Base-by-base conservation (phyloP, 2,113 vertebrate genomes). In the Notiomystis cincta region DNA sequence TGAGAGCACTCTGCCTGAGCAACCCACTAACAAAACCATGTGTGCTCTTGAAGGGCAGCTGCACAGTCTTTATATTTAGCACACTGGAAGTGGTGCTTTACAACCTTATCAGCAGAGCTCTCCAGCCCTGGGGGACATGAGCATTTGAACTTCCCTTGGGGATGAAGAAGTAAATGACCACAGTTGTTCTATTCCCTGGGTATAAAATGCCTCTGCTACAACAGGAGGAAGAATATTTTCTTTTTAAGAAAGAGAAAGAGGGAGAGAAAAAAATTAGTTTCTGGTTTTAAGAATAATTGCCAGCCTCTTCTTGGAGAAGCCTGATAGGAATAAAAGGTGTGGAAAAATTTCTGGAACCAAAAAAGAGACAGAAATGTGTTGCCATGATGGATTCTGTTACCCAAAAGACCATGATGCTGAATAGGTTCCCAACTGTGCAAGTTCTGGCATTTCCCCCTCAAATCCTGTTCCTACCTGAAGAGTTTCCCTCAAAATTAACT, bases 21-120 rank as follows among this genome's bases (percentile, higher is more conserved):
- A 33, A 15, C 1, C 10, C 2, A 1, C 42, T 33, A 47, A 22
- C 25, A 42, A 2, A 31, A 33, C 4, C 0, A 0, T 2, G 0
- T 8, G 15, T 15, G 11, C 9, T 45, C 84, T 17, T 28, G 15
- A 66, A 84, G 35, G 42, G 71, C 48, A 66, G 37, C 10, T 38
- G 28, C 50, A 56, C 35, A 42, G 11, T 31, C 69, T 78, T 83
- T 57, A 6, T 40, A 15, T 37, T 91, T 30, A 67, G 57, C 23
- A 33, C 15, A 3, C 15, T 67, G 79, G 10, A 58, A 58, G 40
- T 3, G 28, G 12, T 62, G 18, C 47, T 79, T 85, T 12, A 8
- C 19, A 65, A 9, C 19, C 30, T 56, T 24, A 23, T 54, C 20
- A 1, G 48, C 14, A 40, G 51, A 56, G 42, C 51, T 62, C 20